Conservation (phyloP, 2,113 vertebrate species). For the Myotis yumanensis region DNA sequence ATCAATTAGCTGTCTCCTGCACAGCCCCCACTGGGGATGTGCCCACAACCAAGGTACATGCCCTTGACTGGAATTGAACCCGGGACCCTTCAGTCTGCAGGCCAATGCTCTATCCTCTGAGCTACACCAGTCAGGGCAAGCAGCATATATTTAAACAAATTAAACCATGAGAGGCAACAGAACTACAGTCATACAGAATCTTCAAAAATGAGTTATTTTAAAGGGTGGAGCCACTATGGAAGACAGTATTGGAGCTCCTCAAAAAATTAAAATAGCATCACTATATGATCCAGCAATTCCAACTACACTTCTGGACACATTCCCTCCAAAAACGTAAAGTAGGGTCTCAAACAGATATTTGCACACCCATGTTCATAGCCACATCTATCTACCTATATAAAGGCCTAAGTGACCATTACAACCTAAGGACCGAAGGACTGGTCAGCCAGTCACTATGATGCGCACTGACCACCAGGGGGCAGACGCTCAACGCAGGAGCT, state of each 20-base stretch:
- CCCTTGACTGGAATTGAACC: too few relatives aligned
- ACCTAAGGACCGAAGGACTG: too few relatives aligned
- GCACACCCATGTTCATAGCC: neutral
- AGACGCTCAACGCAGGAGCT: too few relatives aligned
- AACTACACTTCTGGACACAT: neutral
- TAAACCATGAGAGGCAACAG: neutral
- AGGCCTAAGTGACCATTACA: too few relatives aligned
- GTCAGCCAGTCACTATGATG: too few relatives aligned
- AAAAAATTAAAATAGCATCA: slow-evolving; percentile 12
- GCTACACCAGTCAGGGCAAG: neutral
- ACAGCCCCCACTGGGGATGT: too few relatives aligned
- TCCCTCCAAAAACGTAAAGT: neutral
- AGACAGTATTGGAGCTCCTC: neutral
- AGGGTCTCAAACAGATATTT: neutral
- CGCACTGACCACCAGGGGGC: too few relatives aligned
- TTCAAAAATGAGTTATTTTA: slow-evolving; percentile 38
- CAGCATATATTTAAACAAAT: neutral
- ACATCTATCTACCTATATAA: too few relatives aligned
- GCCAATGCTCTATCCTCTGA: too few relatives aligned
- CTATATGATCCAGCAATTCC: neutral
- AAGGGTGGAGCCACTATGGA: neutral
- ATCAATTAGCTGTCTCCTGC: too few relatives aligned
- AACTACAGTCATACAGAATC: neutral
- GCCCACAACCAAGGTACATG: too few relatives aligned
- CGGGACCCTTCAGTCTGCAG: too few relatives aligned